phyloP scores from a whole-genome alignment of 1,140 invertebrate species.

The Aporrectodea caliginosa region DNA sequence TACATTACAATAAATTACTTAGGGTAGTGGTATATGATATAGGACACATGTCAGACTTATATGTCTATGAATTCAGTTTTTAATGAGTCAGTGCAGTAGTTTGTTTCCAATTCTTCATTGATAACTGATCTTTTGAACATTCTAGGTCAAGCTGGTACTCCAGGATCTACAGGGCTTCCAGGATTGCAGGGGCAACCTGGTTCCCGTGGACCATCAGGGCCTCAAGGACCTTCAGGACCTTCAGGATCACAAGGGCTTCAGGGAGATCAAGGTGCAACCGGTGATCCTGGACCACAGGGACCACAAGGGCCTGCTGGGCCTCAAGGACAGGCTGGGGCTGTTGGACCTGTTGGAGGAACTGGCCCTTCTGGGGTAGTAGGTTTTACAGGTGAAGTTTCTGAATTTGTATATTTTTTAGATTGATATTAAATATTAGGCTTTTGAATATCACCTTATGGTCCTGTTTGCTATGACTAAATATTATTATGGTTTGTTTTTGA shows the following conservation, averaged over 20 bases:
- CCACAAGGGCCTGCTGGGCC: conserved; percentile 8
- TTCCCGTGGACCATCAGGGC: not conserved
- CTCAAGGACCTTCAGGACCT: not conserved
- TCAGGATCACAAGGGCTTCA: not conserved
- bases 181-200: conserved; percentile 1
- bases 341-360: not conserved
- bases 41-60: not conserved
- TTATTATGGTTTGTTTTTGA: too few relatives aligned
- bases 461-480: too few relatives aligned
- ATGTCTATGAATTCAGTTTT: not conserved
- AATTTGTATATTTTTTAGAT: too few relatives aligned
- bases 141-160: conserved; percentile 6
- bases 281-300: not conserved
- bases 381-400: not conserved
- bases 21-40: not conserved
- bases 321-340: conserved; percentile 3
- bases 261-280: not conserved
- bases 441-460: too few relatives aligned
- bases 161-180: conserved; percentile 12
- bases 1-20: not conserved
- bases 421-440: too few relatives aligned
- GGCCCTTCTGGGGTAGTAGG: not conserved
- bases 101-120: not conserved
- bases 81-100: not conserved
- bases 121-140: not conserved